Conservation (phyloP, 1,140 invertebrate species). For the Caerostris darwini region DNA sequence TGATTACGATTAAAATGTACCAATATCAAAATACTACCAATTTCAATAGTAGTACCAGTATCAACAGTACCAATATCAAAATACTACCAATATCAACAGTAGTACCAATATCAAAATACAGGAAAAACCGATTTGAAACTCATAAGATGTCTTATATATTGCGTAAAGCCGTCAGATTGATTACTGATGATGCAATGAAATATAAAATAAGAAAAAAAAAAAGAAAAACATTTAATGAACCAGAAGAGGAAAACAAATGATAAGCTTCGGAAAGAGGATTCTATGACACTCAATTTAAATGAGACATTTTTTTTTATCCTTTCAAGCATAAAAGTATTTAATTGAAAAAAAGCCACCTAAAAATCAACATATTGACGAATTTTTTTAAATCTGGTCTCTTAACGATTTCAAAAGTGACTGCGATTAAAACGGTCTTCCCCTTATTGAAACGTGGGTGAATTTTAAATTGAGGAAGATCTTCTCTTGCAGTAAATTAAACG, state of each 20-base stretch:
- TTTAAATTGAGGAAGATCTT: background rate
- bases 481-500: background rate
- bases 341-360: slow-evolving; percentile 48
- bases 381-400: slow-evolving; percentile 72
- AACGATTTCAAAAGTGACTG: slow-evolving; percentile 60
- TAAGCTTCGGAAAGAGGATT: background rate
- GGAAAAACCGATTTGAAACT: background rate
- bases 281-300: slow-evolving; percentile 33
- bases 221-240: slow-evolving; percentile 1
- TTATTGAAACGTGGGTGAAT: slow-evolving; percentile 18
- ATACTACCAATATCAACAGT: too few species aligned
- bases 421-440: slow-evolving; percentile 50
- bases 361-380: slow-evolving; percentile 49
- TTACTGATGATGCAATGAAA: background rate
- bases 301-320: slow-evolving; percentile 28
- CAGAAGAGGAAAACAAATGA: background rate
- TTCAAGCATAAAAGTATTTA: slow-evolving; percentile 33
- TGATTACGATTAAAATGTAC: slow-evolving; percentile 35
- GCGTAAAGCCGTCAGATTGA: background rate
- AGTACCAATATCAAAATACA: background rate
- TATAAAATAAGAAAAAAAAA: background rate
- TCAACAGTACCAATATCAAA: background rate
- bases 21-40: background rate
- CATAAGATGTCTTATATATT: background rate
- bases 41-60: too few species aligned